A percentile compares a stretch with the other conserved stretches of the same genome.
These are phyloP conservation scores for Cylindroiulus punctatus DNA, from an alignment of 2,888 invertebrate species.

Conservation along the genomic window DNA sequence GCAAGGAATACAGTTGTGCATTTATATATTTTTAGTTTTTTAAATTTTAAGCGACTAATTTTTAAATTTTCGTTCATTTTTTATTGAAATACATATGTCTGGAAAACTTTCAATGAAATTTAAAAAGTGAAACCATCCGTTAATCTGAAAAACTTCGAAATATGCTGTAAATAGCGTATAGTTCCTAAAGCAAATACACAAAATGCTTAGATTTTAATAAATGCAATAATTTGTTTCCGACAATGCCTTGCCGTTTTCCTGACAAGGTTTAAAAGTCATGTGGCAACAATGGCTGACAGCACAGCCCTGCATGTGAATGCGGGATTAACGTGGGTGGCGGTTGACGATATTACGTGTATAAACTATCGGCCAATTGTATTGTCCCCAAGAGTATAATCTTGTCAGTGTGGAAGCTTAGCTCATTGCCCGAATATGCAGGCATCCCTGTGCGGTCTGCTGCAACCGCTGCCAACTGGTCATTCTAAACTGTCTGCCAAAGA, in stretches of 20 bases:
- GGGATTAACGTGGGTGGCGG: not conserved
- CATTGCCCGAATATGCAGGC: not conserved
- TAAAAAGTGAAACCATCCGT: no score
- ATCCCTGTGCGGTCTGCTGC: not conserved
- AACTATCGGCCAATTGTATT: not conserved
- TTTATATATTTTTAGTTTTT: not conserved
- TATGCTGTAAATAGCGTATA: no score
- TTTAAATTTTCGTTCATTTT: not conserved
- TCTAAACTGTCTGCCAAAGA: constrained; percentile 22
- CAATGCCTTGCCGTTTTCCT: not conserved
- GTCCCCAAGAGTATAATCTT: constrained; percentile 19
- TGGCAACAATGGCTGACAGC: not conserved
- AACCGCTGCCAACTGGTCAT: constrained; percentile 16
- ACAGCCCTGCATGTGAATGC: not conserved
- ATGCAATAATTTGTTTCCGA: no score
- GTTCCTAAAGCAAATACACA: no score
- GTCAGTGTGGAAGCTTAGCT: not conserved
- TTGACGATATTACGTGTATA: not conserved
- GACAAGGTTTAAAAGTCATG: not conserved
- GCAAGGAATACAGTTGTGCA: not conserved
- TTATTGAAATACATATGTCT: no score
- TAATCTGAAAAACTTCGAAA: no score
- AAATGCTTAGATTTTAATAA: no score
- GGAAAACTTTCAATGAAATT: no score
- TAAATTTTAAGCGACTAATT: no score